phyloP scores from a whole-genome alignment of 2,113 vertebrate genomes.

The Enhydra lutris region DNA sequence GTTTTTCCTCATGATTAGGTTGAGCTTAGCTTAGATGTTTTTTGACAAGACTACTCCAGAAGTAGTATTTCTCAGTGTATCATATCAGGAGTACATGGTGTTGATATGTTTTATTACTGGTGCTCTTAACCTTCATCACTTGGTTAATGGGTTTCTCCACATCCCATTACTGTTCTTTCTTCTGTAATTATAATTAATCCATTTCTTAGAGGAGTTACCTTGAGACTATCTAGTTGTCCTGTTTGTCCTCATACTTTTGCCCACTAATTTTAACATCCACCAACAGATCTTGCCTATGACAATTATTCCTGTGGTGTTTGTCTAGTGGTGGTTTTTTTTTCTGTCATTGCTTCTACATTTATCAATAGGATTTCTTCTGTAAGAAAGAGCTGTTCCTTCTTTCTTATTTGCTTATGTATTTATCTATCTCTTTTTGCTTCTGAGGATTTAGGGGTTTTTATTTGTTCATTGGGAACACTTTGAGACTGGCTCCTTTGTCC shows the following conservation, averaged over 20 bases:
- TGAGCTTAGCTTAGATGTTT: not conserved
- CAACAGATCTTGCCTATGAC: not conserved
- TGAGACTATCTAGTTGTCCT: not conserved
- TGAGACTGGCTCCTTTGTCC: not conserved
- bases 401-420: not conserved
- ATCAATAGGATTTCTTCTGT: not conserved
- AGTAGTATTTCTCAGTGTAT: not conserved
- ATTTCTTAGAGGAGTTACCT: not conserved
- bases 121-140: not conserved
- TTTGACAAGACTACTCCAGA: not conserved
- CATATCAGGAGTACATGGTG: not conserved
- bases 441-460: not conserved
- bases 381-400: not conserved
- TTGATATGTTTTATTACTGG: not conserved
- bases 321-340: not conserved
- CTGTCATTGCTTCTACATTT: not conserved
- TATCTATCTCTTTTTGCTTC: not conserved
- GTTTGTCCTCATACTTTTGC: not conserved
- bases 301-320: not conserved
- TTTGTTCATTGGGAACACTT: not conserved
- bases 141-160: not conserved
- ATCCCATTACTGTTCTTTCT: not conserved
- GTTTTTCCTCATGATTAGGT: not conserved
- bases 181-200: slow-evolving; percentile 1
- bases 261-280: not conserved